Evolutionary conservation across 1,140 invertebrate species (phyloP), one percentile per base, ranked within the genome.

Genomic region (Pogonomyrmex barbatus): DNA sequence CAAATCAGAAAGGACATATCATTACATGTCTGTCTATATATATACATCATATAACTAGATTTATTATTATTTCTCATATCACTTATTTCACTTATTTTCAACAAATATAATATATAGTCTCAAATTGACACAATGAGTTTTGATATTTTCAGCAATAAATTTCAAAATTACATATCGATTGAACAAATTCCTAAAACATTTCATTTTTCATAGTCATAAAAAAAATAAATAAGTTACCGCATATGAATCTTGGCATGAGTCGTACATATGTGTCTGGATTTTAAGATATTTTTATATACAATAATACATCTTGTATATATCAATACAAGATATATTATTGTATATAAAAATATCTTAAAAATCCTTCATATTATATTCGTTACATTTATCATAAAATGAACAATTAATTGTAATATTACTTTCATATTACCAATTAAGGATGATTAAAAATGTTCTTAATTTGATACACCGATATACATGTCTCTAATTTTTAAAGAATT

Each of bases 331-430:
- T 24, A 0, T 24, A 24, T 24, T 24, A 24, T 24, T 24, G 24
- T 24, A 24, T 45, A 45, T 45, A 8, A 45, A 8, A 45, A 45
- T 45, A 45, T 45, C 42, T 68, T 68, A 12, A 71, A 17, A 50
- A 50, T 58, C 81, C 75, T 85, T 91, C 88, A 70, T 89, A 87
- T 75, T 87, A 89, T 87, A 82, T 73, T 67, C 24, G 24, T 24
- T 78, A 65, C 87, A 83, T 90, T 90, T 87, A 90, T 82, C 77
- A 89, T 90, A 90, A 91, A 82, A 85, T 60, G 30, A 42, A 47
- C 24, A 24, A 58, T 8, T 30, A 39, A 63, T 50, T 24, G 39
- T 58, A 24, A 2, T 14, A 39, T 10, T 45, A 45, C 45, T 76
- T 76, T 76, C 39, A 30, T 17, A 33, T 14, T 54, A 30, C 17